Conservation (phyloP, 2,888 invertebrate species). For the Stomorhina lunata region DNA sequence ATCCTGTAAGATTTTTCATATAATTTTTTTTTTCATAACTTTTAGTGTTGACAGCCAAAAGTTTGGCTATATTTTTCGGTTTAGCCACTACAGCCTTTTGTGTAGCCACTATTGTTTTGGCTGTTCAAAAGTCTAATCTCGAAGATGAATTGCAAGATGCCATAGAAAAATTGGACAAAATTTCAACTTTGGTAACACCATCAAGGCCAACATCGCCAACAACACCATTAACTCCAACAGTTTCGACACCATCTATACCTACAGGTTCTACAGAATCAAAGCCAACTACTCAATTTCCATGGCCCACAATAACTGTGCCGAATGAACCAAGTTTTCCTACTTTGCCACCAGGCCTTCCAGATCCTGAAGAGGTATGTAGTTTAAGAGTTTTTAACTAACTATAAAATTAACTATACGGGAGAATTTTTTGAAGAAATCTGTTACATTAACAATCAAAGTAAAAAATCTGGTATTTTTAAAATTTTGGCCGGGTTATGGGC, state of each 20-base stretch:
- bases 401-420: too few relatives aligned
- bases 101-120: slow-evolving; percentile 82
- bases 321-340: slow-evolving; percentile 70
- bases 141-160: slow-evolving; percentile 75
- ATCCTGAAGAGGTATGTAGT: slow-evolving; percentile 74
- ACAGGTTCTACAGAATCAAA: slow-evolving; percentile 6
- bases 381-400: too few relatives aligned
- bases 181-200: slow-evolving; percentile 45
- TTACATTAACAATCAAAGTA: too few relatives aligned
- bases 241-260: neutral
- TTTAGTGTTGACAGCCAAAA: slow-evolving; percentile 73
- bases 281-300: slow-evolving; percentile 39
- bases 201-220: slow-evolving; percentile 40
- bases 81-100: slow-evolving; percentile 78
- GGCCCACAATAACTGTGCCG: slow-evolving; percentile 56
- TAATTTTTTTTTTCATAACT: neutral
- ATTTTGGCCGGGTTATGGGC: too few relatives aligned
- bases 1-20: neutral
- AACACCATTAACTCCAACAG: slow-evolving; percentile 33
- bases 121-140: slow-evolving; percentile 78
- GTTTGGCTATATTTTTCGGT: slow-evolving; percentile 74
- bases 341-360: slow-evolving; percentile 73
- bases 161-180: slow-evolving; percentile 71
- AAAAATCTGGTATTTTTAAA: too few relatives aligned
- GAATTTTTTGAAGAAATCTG: too few relatives aligned